These are phyloP conservation scores for Xestia ashworthii DNA, from an alignment of 2,888 invertebrate species.

Conservation along the genomic window DNA sequence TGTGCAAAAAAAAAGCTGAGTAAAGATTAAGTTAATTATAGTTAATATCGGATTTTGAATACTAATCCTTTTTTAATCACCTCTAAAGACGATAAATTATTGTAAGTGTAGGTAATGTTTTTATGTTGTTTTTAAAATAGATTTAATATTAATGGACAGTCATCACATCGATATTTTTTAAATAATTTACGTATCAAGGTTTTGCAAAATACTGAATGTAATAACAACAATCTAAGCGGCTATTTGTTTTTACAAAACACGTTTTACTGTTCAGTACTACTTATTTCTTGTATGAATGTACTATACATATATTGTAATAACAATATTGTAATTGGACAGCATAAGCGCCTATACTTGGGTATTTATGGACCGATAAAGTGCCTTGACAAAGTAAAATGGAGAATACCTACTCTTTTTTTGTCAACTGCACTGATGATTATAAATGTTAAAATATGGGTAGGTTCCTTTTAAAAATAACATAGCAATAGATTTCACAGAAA, in stretches of 20 bases:
- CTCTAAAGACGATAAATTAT: not conserved
- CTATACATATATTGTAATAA: slow-evolving; percentile 11
- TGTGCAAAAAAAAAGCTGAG: slow-evolving; percentile 1
- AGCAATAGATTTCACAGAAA: not conserved
- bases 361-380: not conserved
- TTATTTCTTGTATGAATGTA: slow-evolving; percentile 30
- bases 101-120: not conserved
- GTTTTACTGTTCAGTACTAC: slow-evolving; percentile 39
- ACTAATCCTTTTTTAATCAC: not conserved
- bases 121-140: slow-evolving; percentile 25
- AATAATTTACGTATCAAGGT: slow-evolving; percentile 43
- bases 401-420: not conserved
- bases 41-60: not conserved
- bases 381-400: not conserved
- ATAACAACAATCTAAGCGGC: slow-evolving; percentile 55
- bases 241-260: slow-evolving; percentile 43
- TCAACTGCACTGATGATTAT: not conserved
- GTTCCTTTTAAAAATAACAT: not conserved
- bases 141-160: slow-evolving; percentile 9
- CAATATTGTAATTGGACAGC: slow-evolving; percentile 28
- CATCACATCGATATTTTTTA: slow-evolving; percentile 23
- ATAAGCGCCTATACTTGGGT: not conserved
- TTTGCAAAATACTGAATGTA: slow-evolving; percentile 45
- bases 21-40: not conserved
- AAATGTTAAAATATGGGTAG: not conserved